A percentile compares a stretch with the other conserved stretches of the same genome.
These are phyloP conservation scores for Conus canariensis DNA, from an alignment of 2,888 invertebrate genomes.

Conservation along the genomic window DNA sequence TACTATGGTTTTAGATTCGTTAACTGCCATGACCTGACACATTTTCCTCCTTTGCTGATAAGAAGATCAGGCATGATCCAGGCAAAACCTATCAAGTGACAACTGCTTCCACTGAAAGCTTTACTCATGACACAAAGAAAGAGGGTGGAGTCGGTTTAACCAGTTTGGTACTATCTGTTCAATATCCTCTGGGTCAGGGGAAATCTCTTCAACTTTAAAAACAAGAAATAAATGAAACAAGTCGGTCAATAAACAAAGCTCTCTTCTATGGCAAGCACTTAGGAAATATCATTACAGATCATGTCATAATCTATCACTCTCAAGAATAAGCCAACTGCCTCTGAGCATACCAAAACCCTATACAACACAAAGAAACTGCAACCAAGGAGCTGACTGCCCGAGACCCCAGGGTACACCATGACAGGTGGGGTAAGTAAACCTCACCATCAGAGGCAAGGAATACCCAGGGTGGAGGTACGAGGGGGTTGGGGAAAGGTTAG, in stretches of 20 bases:
- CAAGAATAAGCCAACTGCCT: too few species aligned
- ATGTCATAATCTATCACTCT: background rate
- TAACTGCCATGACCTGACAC: too few species aligned
- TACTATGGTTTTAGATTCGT: too few species aligned
- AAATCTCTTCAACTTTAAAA: background rate
- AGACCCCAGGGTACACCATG: background rate
- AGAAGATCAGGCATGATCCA: too few species aligned
- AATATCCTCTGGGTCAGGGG: background rate
- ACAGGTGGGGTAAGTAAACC: background rate
- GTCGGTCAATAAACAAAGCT: too few species aligned
- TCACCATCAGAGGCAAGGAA: background rate
- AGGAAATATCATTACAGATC: background rate
- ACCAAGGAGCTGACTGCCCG: conserved; percentile 1
- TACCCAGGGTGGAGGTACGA: background rate
- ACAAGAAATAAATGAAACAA: background rate
- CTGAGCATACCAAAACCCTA: background rate
- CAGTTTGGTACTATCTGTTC: background rate
- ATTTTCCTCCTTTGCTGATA: too few species aligned
- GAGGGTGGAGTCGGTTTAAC: background rate
- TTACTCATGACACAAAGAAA: background rate
- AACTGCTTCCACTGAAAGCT: too few species aligned
- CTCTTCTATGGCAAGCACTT: too few species aligned
- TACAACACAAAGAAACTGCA: background rate
- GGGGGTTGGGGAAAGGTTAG: background rate
- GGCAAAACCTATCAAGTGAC: too few species aligned